Base-by-base conservation (phyloP, 1,140 invertebrate genomes). In the Dolichoris vasculosae region DNA sequence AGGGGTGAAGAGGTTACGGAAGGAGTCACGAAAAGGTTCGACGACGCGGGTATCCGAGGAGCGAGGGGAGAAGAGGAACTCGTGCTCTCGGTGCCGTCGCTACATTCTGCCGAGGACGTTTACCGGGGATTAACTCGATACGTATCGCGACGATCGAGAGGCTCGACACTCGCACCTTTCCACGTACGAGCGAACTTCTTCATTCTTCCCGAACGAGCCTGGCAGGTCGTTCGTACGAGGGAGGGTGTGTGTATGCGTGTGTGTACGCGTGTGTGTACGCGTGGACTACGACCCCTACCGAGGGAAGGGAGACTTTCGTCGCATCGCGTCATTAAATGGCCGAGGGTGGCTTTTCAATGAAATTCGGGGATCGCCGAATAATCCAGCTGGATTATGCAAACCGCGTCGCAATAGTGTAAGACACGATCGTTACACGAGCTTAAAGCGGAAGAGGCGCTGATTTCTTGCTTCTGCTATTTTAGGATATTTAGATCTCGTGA, bases 101-200 rank as follows among this genome's bases (percentile, higher is more conserved):
- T 87, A 86, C 89, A 91, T 91, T 89, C 90, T 89, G 79, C 88
- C 88, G 89, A 90, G 89, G 89, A 87, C 88, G 80, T 90, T 89
- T 89, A 89, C 89, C 89, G 89, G 86, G 87, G 77, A 71, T 84
- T 23, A 40, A 40, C 73, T 55, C 30, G 76, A 48, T 48, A 46
- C 75, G 75, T 32, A 30, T 77, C 30, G 48, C 2, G 26, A 30
- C 40, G 8, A 7, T 26, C 26, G 40, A 69, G 2, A 7, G 0
- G 20, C 38, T 9, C 7, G 20, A 40, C 0, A 8, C 35, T 48
- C 73, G 20, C 46, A 9, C n/a, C 46, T 48, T 35, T 38, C n/a
- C 48, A 55, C 1, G 46, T 30, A 43, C 0, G 38, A 26, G 69
- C 20, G 23, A 4, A 20, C 20, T 0, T 9, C 48, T 17, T 51